Conservation (phyloP, 2,888 invertebrate species). For the Phyllotreta striolata region DNA sequence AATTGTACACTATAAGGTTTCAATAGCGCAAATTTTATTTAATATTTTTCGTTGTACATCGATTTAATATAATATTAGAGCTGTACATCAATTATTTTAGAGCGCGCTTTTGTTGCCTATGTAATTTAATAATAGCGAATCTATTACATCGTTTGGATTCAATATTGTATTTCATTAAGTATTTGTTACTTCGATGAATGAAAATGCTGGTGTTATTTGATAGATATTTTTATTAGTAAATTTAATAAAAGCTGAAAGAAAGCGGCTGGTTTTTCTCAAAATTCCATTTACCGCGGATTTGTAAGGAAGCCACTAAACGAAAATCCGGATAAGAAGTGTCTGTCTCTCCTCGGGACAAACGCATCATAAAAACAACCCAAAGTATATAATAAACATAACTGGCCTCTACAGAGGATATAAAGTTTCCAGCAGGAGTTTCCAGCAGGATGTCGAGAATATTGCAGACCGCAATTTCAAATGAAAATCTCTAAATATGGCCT, state of each 20-base stretch:
- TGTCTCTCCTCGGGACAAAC: slow-evolving; percentile 1
- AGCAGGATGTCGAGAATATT: slow-evolving; percentile 27
- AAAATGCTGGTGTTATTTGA: too few relatives aligned
- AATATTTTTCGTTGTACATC: too few relatives aligned
- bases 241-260: background rate
- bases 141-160: too few relatives aligned
- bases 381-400: slow-evolving; percentile 28
- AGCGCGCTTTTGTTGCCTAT: too few relatives aligned
- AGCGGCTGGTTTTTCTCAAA: background rate
- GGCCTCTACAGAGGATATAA: slow-evolving; percentile 20
- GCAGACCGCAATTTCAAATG: slow-evolving; percentile 20
- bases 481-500: slow-evolving; percentile 16
- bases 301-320: slow-evolving; percentile 5
- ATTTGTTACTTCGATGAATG: too few relatives aligned
- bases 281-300: slow-evolving; percentile 18
- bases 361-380: slow-evolving; percentile 20
- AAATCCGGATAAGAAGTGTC: slow-evolving; percentile 11
- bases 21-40: too few relatives aligned
- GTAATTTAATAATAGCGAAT: too few relatives aligned
- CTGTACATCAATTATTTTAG: too few relatives aligned
- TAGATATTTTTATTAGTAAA: background rate
- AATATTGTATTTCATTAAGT: too few relatives aligned
- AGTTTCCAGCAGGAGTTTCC: too few relatives aligned
- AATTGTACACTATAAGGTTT: too few relatives aligned
- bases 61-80: too few relatives aligned